phyloP scores from a whole-genome alignment of 2,797 vertebrate genomes.

The Enteromius treurensis region DNA sequence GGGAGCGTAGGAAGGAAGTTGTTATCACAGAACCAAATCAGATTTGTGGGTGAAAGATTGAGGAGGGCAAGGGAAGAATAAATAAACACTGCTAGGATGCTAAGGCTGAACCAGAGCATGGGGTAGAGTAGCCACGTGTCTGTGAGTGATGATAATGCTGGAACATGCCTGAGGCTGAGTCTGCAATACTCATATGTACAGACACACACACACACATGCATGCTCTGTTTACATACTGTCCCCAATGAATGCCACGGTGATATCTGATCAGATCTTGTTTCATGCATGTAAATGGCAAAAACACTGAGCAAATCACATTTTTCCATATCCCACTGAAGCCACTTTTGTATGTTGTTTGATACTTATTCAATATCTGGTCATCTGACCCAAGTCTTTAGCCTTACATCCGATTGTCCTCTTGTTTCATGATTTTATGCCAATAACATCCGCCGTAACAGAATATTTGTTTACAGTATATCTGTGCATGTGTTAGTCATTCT shows the following conservation, averaged over 20 bases:
- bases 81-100: conserved; percentile 54
- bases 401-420: not conserved
- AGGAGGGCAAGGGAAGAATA: conserved; percentile 49
- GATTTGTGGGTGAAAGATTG: conserved; percentile 62
- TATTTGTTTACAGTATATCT: conserved; percentile 20
- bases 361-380: conserved; percentile 27
- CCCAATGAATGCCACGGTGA: not conserved
- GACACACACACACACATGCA: not conserved
- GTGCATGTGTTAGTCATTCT: conserved; percentile 4
- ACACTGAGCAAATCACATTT: conserved; percentile 2
- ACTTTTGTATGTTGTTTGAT: conserved; percentile 23
- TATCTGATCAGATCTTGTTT: conserved; percentile 10
- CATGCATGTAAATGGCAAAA: conserved; percentile 5
- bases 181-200: conserved; percentile 14
- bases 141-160: conserved; percentile 33
- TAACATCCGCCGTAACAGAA: not conserved
- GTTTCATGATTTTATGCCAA: not conserved
- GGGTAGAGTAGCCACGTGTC: conserved; percentile 42
- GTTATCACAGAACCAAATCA: conserved; percentile 66
- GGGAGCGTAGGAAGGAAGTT: conserved; percentile 41
- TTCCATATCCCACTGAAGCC: not conserved
- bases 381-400: not conserved
- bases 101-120: conserved; percentile 3
- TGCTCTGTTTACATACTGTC: not conserved
- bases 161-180: conserved; percentile 31